phyloP scores from a whole-genome alignment of 2,797 vertebrate species.

The Galagoides demidoff region DNA sequence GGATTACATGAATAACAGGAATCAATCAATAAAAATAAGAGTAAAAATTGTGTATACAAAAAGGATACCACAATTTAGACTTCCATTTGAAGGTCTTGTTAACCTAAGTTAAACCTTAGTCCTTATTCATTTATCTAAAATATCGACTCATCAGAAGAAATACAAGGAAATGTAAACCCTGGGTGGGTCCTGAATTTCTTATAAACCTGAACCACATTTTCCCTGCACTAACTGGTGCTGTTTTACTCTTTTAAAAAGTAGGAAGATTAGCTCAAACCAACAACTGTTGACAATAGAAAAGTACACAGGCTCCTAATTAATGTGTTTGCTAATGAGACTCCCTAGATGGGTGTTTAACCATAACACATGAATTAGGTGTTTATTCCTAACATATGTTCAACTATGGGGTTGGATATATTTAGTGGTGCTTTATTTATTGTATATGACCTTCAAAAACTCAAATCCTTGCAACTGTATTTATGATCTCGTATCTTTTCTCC shows the following conservation, averaged over 20 bases:
- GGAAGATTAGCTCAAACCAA: conserved; percentile 62
- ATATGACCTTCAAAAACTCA: conserved; percentile 50
- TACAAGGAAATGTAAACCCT: neutral
- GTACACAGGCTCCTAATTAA: conserved; percentile 73
- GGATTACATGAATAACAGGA: neutral
- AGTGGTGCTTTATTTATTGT: neutral
- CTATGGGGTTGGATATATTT: neutral
- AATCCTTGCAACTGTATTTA: neutral
- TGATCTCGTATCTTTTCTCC: neutral
- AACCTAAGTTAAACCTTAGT: neutral
- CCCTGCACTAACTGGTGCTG: neutral
- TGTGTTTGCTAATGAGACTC: conserved; percentile 65
- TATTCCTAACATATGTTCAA: conserved; percentile 61
- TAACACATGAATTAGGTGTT: conserved; percentile 62
- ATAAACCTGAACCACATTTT: neutral
- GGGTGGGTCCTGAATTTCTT: neutral
- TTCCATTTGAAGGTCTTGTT: neutral
- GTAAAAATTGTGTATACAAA: neutral
- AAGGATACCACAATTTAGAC: neutral
- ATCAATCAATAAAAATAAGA: neutral
- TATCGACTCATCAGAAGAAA: neutral
- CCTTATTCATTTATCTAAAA: conserved; percentile 1
- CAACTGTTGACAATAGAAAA: conserved; percentile 65
- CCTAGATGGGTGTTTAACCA: conserved; percentile 56
- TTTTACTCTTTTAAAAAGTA: conserved; percentile 9